phyloP scores from a whole-genome alignment of 1,140 invertebrate genomes.

The Caenorhabditis briggsae region DNA sequence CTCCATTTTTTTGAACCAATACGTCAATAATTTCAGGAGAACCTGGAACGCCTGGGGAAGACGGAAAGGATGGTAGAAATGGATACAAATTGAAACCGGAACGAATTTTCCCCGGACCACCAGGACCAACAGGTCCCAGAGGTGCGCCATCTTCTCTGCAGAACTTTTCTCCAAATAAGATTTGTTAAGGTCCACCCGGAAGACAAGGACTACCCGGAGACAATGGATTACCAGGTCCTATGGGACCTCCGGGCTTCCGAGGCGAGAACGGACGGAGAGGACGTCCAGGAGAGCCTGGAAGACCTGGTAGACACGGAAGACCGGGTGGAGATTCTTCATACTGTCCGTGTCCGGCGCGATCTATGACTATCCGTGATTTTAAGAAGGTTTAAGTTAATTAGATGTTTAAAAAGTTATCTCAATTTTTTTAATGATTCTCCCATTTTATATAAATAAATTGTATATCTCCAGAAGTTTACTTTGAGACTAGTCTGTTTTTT shows the following conservation, averaged over 20 bases:
- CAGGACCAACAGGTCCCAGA: conserved; percentile 71
- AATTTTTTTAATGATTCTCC: no score
- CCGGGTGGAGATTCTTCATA: conserved; percentile 44
- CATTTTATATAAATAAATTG: no score
- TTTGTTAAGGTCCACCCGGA: conserved; percentile 58
- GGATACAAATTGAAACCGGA: not conserved
- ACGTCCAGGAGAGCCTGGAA: conserved; percentile 45
- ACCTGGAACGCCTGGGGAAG: not conserved
- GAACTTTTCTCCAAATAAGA: not conserved
- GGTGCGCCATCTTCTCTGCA: conserved; percentile 29
- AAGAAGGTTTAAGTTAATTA: not conserved
- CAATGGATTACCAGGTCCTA: conserved; percentile 40
- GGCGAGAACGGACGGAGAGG: conserved; percentile 47
- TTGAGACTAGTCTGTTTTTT: no score
- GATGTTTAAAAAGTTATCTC: no score
- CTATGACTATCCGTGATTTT: not conserved
- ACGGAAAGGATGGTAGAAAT: conserved; percentile 58
- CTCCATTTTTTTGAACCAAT: not conserved
- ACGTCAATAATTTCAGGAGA: conserved; percentile 53
- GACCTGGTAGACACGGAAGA: conserved; percentile 63
- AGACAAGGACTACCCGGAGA: conserved; percentile 67
- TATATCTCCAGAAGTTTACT: no score
- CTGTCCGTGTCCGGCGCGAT: conserved; percentile 25
- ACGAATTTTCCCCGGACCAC: conserved; percentile 58
- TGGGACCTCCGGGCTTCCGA: conserved; percentile 57